These are phyloP conservation scores for Myotis brandtii DNA, from an alignment of 2,113 vertebrate genomes.

Conservation along the genomic window DNA sequence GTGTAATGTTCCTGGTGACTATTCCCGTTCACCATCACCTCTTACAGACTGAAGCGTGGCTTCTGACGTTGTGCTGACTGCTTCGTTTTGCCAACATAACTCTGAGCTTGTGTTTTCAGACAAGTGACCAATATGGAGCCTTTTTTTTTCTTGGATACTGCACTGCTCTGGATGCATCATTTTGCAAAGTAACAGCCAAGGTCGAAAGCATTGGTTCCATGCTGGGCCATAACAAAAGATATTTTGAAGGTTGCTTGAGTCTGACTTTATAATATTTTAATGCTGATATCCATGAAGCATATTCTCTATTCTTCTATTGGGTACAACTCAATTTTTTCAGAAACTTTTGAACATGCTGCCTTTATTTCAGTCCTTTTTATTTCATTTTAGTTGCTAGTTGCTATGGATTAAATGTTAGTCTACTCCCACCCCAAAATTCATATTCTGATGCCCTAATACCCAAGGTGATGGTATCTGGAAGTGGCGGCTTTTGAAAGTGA, in stretches of 20 bases:
- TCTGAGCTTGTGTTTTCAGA: not conserved
- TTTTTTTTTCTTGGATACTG: not conserved
- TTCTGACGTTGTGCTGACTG: not conserved
- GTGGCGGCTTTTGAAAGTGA: not conserved
- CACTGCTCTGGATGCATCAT: not conserved
- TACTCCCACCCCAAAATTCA: not conserved
- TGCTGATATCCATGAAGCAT: not conserved
- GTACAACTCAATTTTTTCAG: not conserved
- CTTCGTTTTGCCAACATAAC: not conserved
- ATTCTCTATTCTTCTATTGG: not conserved
- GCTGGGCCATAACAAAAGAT: not conserved
- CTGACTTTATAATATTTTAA: not conserved
- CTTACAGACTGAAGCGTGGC: not conserved
- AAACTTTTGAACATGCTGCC: not conserved
- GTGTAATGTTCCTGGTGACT: not conserved
- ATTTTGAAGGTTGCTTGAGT: not conserved
- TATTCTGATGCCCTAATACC: not conserved
- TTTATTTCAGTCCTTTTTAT: not conserved
- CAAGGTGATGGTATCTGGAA: not conserved
- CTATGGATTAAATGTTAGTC: not conserved
- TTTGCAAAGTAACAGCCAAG: constrained; percentile 51
- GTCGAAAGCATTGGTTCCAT: not conserved
- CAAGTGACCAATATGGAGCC: not conserved
- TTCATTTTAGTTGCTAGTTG: constrained; percentile 3
- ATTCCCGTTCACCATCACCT: not conserved